These are phyloP conservation scores for Sebastes hubbsi DNA, from an alignment of 2,797 vertebrate genomes.

Conservation along the genomic window DNA sequence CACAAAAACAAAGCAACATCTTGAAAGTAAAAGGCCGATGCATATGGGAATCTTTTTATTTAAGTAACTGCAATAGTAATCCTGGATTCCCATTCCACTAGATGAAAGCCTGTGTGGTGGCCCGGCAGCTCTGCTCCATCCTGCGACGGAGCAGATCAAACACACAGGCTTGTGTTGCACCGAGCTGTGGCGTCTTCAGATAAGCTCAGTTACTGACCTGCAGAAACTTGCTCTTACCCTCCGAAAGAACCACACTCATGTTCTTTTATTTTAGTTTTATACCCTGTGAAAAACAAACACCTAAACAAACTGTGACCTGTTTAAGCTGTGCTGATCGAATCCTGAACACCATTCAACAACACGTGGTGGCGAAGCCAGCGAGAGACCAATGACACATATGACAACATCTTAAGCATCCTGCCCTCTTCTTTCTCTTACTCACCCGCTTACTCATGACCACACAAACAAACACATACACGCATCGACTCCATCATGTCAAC, in stretches of 20 bases:
- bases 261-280: slow-evolving; percentile 32
- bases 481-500: slow-evolving; percentile 8
- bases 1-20: slow-evolving; percentile 80
- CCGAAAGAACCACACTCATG: slow-evolving; percentile 58
- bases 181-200: slow-evolving; percentile 68
- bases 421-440: slow-evolving; percentile 29
- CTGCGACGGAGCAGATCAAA: slow-evolving; percentile 59
- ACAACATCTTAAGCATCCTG: slow-evolving; percentile 44
- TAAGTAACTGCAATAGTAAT: slow-evolving; percentile 61
- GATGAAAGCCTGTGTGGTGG: slow-evolving; percentile 65
- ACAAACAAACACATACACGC: slow-evolving; percentile 14
- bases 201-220: slow-evolving; percentile 83
- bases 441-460: slow-evolving; percentile 12
- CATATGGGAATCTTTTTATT: slow-evolving; percentile 78
- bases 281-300: slow-evolving; percentile 76
- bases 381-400: slow-evolving; percentile 51
- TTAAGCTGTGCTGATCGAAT: slow-evolving; percentile 60
- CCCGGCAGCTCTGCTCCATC: slow-evolving; percentile 64
- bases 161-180: slow-evolving; percentile 69
- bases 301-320: slow-evolving; percentile 60
- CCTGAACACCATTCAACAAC: slow-evolving; percentile 46
- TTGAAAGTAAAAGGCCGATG: slow-evolving; percentile 78
- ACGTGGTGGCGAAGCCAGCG: slow-evolving; percentile 43
- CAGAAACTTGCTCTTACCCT: slow-evolving; percentile 79
- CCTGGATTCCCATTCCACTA: slow-evolving; percentile 69